Evolutionary conservation across 2,113 vertebrate species (phyloP).

Genomic region (Ailuropoda melanoleuca): DNA sequence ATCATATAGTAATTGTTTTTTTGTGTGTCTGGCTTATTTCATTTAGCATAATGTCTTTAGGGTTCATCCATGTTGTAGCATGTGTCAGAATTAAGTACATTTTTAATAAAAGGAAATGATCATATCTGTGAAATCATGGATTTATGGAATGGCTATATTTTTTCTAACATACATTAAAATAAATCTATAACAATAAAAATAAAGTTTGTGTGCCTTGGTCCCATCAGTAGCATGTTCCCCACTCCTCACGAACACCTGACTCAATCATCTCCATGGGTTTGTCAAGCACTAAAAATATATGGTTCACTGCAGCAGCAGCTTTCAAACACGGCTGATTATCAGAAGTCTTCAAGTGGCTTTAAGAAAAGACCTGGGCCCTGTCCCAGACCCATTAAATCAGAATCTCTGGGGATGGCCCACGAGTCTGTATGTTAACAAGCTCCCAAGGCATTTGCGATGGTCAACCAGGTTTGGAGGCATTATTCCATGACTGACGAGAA

Average conservation of each 20-base stretch:
- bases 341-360: slow-evolving; percentile 17
- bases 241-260: neutral
- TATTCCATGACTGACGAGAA: neutral
- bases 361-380: neutral
- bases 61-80: neutral
- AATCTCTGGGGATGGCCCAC: neutral
- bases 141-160: neutral
- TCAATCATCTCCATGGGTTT: neutral
- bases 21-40: neutral
- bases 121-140: neutral
- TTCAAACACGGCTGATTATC: neutral
- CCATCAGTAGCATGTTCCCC: neutral
- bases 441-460: neutral
- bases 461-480: neutral
- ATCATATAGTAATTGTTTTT: neutral
- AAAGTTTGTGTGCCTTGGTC: neutral
- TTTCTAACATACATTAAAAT: neutral
- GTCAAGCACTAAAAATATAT: neutral
- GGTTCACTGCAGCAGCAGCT: neutral
- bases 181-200: neutral
- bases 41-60: neutral
- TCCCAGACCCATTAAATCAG: neutral
- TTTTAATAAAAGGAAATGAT: neutral
- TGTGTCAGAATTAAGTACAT: neutral
- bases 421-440: neutral